phyloP scores from a whole-genome alignment of 2,113 vertebrate genomes.

The Arothron firmamentum region DNA sequence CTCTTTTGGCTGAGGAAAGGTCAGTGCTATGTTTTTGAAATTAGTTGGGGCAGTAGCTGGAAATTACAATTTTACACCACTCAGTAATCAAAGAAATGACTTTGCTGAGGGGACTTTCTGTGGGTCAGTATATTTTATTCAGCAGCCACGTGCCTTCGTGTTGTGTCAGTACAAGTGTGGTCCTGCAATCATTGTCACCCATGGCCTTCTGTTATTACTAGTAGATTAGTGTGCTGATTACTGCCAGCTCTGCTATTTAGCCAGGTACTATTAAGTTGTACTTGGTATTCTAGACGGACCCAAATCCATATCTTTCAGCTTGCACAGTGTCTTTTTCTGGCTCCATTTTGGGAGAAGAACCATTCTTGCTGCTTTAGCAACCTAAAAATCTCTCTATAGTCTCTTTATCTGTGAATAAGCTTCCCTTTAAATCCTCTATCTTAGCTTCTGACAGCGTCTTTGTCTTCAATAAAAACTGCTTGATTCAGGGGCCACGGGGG shows the following conservation, averaged over 20 bases:
- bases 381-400: constrained; percentile 46
- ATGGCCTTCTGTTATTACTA: constrained; percentile 49
- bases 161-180: constrained; percentile 5
- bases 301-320: constrained; percentile 30
- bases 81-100: constrained; percentile 66
- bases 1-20: constrained; percentile 37
- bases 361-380: constrained; percentile 52
- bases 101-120: constrained; percentile 16
- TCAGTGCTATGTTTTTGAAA: constrained; percentile 36
- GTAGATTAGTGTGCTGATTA: constrained; percentile 64
- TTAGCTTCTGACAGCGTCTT: constrained; percentile 50
- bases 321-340: constrained; percentile 31
- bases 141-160: neutral
- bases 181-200: constrained; percentile 55
- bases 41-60: constrained; percentile 50
- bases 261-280: constrained; percentile 53
- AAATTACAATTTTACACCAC: constrained; percentile 61
- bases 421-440: constrained; percentile 53
- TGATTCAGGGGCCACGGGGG: constrained; percentile 53
- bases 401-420: constrained; percentile 55
- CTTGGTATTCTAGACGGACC: constrained; percentile 59
- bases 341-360: constrained; percentile 47
- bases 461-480: constrained; percentile 42
- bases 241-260: constrained; percentile 56
- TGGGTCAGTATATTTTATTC: constrained; percentile 7